phyloP scores from a whole-genome alignment of 2,113 vertebrate species.

The Corythaixoides concolor region DNA sequence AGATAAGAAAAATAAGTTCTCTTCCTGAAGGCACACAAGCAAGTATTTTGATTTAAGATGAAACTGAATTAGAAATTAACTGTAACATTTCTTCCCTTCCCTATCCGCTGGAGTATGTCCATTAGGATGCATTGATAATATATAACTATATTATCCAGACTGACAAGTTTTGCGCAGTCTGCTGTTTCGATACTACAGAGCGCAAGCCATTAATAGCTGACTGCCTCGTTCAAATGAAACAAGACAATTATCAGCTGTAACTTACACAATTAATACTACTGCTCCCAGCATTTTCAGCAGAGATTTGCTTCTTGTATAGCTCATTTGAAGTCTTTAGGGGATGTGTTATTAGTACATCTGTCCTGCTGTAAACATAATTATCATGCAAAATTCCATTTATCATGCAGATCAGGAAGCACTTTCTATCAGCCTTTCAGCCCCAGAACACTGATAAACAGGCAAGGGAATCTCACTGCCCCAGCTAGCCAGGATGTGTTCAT shows the following conservation, averaged over 20 bases:
- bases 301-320: constrained; percentile 51
- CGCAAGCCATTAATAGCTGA: constrained; percentile 29
- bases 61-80: constrained; percentile 52
- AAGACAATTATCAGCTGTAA: constrained; percentile 63
- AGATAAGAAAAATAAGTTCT: constrained; percentile 43
- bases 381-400: constrained; percentile 50
- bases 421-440: not conserved
- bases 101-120: not conserved
- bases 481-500: fast-evolving
- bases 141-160: not conserved
- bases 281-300: constrained; percentile 48
- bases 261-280: constrained; percentile 57
- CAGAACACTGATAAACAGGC: not conserved
- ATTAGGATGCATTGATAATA: not conserved
- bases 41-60: constrained; percentile 43
- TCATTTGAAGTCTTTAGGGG: constrained; percentile 43
- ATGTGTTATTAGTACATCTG: constrained; percentile 52
- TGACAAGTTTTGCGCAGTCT: not conserved
- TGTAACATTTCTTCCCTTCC: not conserved
- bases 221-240: constrained; percentile 46
- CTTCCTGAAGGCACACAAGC: constrained; percentile 13
- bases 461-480: not conserved
- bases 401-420: constrained; percentile 43
- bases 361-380: constrained; percentile 55
- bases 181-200: constrained; percentile 12